These are phyloP conservation scores for Pangasius mekongensis DNA, from an alignment of 2,797 vertebrate genomes.

Conservation along the genomic window DNA sequence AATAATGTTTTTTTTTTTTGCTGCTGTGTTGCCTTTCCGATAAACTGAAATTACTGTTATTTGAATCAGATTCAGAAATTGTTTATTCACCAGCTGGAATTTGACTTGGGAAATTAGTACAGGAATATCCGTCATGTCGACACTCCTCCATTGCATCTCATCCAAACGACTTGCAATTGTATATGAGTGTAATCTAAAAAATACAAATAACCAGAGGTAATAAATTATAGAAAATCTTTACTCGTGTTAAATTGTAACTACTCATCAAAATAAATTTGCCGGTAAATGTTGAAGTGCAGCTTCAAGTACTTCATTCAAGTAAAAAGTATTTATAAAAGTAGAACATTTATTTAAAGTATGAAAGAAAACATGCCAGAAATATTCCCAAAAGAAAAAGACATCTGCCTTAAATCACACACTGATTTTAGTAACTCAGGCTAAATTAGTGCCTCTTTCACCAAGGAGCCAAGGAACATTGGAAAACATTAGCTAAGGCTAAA, in stretches of 20 bases:
- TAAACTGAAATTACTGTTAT: background rate
- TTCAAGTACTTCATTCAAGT: background rate
- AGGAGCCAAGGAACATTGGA: background rate
- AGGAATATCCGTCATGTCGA: background rate
- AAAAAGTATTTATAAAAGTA: background rate
- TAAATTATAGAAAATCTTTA: background rate
- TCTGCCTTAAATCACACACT: background rate
- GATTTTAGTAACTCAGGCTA: background rate
- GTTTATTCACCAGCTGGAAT: background rate
- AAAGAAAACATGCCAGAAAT: background rate
- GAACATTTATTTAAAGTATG: background rate
- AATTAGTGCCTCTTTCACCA: background rate
- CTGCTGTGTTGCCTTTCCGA: background rate
- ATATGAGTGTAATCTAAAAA: background rate
- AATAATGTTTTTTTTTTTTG: background rate
- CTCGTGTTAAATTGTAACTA: background rate
- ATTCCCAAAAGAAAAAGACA: background rate
- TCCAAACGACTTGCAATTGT: background rate
- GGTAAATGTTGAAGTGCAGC: background rate
- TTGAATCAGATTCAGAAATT: background rate
- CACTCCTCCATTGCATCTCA: background rate
- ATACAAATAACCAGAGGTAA: background rate
- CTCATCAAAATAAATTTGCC: background rate
- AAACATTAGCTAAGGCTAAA: background rate
- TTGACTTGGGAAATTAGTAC: conserved; percentile 1